Evolutionary conservation across 2,888 invertebrate genomes (phyloP), one percentile per base, ranked within the genome.

Genomic region (Ormyrus nitidulus): DNA sequence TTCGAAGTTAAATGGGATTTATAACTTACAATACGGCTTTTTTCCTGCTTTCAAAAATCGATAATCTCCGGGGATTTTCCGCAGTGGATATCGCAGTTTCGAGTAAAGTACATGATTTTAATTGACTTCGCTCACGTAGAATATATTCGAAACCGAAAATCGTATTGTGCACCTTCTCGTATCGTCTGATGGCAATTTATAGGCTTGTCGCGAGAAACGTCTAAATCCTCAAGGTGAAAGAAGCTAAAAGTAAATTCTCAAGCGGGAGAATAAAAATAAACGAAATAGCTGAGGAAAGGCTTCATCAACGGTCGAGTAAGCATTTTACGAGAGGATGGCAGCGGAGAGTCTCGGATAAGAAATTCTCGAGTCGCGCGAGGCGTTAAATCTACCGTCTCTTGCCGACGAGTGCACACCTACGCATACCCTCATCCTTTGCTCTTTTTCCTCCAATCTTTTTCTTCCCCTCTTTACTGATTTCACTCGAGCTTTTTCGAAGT

Each of bases 301-400:
- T 73, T 56, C 51, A 59, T 19, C 65, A 79, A 79, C 70, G 79
- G 70, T 48, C 64, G 70, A 74, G 70, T 79, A 79, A 79, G 79
- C 75, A 79, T 79, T 79, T 79, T 79, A 79, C 65, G 75, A 79
- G 70, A 66, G 66, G 58, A 61, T 34, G 66, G 11, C 6, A 56
- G 56, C 5, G 59, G 59, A 19, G 59, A 49, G 66, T 13, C 64
- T 61, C 53, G 80, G 83, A 82, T 82, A 82, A 83, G 81, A 82
- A 84, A 83, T 83, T 81, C 81, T 79, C 69, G 64, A 81, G 80
- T 80, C 80, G 81, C 58, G 76, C 78, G 56, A 65, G 53, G 80
- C 80, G 81, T 82, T 83, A 81, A 83, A 84, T 83, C 81, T 68
- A 11, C 6, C 56, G 44, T 53, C 44, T n/a, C 64, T 73, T 44